phyloP scores from a whole-genome alignment of 35 echinoderm and acorn worm genomes.

The Acanthaster planci region DNA sequence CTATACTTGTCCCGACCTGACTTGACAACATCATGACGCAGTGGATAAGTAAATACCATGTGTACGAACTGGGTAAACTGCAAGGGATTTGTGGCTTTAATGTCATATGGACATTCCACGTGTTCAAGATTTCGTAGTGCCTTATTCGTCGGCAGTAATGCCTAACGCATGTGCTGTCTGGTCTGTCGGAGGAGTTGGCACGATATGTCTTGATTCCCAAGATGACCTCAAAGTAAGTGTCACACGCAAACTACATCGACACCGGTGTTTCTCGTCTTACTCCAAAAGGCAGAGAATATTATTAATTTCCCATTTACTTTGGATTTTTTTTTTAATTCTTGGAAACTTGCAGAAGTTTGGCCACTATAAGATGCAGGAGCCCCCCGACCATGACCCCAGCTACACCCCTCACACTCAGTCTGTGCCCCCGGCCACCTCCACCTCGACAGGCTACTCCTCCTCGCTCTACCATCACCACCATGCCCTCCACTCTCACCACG shows the following conservation, averaged over 20 bases:
- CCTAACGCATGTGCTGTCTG: not conserved
- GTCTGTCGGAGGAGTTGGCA: not conserved
- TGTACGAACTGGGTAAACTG: no score
- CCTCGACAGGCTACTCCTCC: not conserved
- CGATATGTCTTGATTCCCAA: no score
- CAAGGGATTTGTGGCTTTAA: not conserved
- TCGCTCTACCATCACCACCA: constrained; percentile 29
- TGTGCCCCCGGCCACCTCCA: constrained; percentile 28
- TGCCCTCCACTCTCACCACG: not conserved
- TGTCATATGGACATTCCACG: constrained; percentile 11
- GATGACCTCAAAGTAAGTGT: no score
- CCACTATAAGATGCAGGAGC: constrained; percentile 81
- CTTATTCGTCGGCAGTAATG: not conserved
- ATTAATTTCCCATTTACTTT: no score
- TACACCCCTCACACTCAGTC: constrained; percentile 47
- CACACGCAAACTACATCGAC: no score
- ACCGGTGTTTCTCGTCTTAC: no score
- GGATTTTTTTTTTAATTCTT: constrained; percentile 13
- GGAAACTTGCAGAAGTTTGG: constrained; percentile 69
- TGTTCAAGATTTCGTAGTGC: not conserved
- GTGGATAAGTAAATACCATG: no score
- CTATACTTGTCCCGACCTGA: no score
- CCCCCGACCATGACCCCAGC: constrained; percentile 29
- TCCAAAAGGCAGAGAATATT: no score
- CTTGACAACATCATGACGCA: no score